Conservation (phyloP, 1,140 invertebrate species). For the Bombus impatiens region DNA sequence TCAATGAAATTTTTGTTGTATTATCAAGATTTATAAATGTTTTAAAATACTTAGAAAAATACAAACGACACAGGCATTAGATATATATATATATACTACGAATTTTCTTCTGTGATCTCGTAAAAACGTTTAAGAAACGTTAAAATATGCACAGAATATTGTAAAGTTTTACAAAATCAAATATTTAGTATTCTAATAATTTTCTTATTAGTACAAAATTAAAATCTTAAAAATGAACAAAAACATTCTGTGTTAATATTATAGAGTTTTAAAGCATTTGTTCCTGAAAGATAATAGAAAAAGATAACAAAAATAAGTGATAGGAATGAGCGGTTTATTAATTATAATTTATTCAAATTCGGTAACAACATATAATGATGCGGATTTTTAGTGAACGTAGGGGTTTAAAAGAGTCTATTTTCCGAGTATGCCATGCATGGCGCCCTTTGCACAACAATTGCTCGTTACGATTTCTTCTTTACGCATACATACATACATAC, state of each 20-base stretch:
- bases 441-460: too few species aligned
- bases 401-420: neutral
- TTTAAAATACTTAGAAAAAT: slow-evolving; percentile 12
- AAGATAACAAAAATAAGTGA: neutral
- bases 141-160: neutral
- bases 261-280: neutral
- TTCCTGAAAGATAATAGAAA: neutral
- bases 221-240: neutral
- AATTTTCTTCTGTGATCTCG: slow-evolving; percentile 36
- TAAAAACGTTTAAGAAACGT: neutral
- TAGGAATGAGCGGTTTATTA: neutral
- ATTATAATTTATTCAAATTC: neutral
- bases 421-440: neutral
- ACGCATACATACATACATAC: neutral
- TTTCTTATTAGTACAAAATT: neutral
- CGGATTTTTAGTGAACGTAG: neutral
- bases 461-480: neutral
- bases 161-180: slow-evolving; percentile 6
- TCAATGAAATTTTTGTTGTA: neutral
- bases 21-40: slow-evolving; percentile 1
- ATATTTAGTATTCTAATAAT: neutral
- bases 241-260: neutral
- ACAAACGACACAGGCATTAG: neutral
- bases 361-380: neutral
- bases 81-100: neutral